Evolutionary conservation across 1,140 invertebrate species (phyloP).

Genomic region (Pogonomyrmex californicus): DNA sequence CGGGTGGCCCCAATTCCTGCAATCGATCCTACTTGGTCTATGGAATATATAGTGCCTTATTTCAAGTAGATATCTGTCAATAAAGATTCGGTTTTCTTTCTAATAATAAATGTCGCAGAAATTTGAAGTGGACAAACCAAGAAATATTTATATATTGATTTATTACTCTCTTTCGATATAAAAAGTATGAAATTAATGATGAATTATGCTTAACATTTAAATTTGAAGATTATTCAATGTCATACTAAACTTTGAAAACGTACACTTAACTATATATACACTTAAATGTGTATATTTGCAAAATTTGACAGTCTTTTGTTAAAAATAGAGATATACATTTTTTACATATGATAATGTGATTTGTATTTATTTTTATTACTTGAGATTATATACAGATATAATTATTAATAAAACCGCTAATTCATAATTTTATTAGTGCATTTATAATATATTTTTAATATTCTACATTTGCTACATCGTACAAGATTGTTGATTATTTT

Average conservation of each 20-base stretch:
- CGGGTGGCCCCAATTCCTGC: slow-evolving; percentile 33
- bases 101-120: neutral
- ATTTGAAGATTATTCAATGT: neutral
- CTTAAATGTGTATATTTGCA: neutral
- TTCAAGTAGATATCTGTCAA: neutral
- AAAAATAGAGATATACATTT: neutral
- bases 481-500: slow-evolving; percentile 27
- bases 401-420: neutral
- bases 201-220: neutral
- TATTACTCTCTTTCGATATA: neutral
- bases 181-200: neutral
- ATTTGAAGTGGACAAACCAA: neutral
- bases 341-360: neutral
- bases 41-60: slow-evolving; percentile 8
- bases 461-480: neutral
- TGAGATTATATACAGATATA: slow-evolving; percentile 2
- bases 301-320: neutral
- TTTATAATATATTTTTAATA: neutral
- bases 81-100: neutral
- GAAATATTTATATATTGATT: neutral
- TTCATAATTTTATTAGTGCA: neutral
- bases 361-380: slow-evolving; percentile 1
- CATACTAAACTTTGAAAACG: neutral
- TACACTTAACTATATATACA: neutral
- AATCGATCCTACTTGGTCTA: slow-evolving; percentile 24